Conservation (phyloP, 2,888 invertebrate genomes). For the Mythimna impura region DNA sequence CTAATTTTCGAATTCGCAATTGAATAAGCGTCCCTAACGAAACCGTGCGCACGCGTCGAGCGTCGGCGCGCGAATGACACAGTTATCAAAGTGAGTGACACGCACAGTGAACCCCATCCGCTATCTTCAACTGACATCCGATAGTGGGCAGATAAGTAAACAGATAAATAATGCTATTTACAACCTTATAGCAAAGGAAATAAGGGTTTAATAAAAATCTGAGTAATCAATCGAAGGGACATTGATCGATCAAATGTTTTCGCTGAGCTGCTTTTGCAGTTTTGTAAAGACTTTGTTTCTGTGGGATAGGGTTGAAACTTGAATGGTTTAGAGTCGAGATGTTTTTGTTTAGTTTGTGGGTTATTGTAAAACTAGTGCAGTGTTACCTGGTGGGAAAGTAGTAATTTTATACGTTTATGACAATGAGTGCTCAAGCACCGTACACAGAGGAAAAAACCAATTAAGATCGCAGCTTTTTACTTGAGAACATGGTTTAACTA, state of each 20-base stretch:
- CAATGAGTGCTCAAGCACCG: constrained; percentile 30
- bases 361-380: constrained; percentile 59
- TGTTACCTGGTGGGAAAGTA: constrained; percentile 67
- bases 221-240: constrained; percentile 53
- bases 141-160: constrained; percentile 62
- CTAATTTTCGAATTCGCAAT: constrained; percentile 30
- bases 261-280: constrained; percentile 25
- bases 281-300: constrained; percentile 4
- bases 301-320: constrained; percentile 41
- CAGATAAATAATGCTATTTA: constrained; percentile 53
- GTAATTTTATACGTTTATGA: constrained; percentile 65
- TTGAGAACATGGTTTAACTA: neutral
- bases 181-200: constrained; percentile 44
- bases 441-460: constrained; percentile 22
- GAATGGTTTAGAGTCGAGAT: constrained; percentile 1
- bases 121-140: constrained; percentile 77
- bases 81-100: constrained; percentile 64
- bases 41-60: constrained; percentile 71
- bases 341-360: constrained; percentile 48
- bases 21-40: constrained; percentile 7
- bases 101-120: constrained; percentile 68
- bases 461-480: neutral
- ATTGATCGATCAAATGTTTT: constrained; percentile 63
- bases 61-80: constrained; percentile 70
- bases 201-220: constrained; percentile 49